Conservation (phyloP, 2,113 vertebrate species). For the Tenrec ecaudatus region DNA sequence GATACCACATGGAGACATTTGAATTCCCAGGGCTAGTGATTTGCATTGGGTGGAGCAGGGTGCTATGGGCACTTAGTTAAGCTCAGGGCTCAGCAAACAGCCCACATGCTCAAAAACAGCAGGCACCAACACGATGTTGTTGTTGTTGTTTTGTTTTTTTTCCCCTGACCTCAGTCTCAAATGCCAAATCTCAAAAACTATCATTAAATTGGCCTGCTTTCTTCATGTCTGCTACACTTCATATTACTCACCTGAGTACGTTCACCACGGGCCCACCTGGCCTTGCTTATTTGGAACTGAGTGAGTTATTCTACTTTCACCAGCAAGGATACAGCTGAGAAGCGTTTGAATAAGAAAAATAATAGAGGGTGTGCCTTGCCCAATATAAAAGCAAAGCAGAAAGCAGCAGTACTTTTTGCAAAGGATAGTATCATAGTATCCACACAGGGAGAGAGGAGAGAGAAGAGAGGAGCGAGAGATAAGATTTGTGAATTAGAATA, state of each 20-base stretch:
- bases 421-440: background rate
- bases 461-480: no score
- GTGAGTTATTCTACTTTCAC: background rate
- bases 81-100: background rate
- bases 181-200: conserved; percentile 29
- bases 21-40: background rate
- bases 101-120: background rate
- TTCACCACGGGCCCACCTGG: background rate
- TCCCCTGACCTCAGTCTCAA: conserved; percentile 65
- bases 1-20: background rate
- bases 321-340: background rate
- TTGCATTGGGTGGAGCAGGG: background rate
- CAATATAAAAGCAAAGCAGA: background rate
- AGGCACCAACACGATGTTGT: background rate
- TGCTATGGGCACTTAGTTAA: background rate
- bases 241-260: conserved; percentile 16
- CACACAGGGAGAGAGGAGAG: no score
- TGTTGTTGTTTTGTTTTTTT: background rate
- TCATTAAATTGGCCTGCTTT: conserved; percentile 58
- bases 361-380: accelerated
- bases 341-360: background rate
- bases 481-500: background rate
- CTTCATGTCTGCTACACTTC: conserved; percentile 54
- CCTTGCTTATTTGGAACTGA: background rate
- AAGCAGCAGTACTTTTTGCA: background rate